Percentiles rank a stretch among this genome's conserved stretches.
phyloP scores from a whole-genome alignment of 1,140 invertebrate genomes.

The Drosophila ogumai region DNA sequence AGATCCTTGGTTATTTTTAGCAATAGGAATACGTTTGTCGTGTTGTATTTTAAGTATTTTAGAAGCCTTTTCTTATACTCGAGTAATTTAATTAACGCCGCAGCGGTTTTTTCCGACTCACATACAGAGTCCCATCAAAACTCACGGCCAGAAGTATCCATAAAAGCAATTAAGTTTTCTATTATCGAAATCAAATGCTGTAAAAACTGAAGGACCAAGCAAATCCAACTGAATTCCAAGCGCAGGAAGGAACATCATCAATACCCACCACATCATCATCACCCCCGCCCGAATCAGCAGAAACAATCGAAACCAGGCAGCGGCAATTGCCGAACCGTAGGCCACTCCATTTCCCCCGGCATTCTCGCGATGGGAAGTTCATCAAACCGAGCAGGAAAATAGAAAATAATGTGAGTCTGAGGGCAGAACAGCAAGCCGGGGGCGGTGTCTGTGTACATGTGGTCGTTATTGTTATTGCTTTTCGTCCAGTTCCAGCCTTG shows the following conservation, averaged over 20 bases:
- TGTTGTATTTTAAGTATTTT: not conserved
- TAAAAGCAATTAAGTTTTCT: constrained; percentile 82
- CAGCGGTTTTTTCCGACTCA: not conserved
- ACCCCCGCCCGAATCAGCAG: constrained; percentile 57
- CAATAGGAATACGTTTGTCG: not conserved
- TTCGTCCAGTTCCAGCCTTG: constrained; percentile 48
- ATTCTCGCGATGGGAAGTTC: constrained; percentile 55
- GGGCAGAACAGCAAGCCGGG: constrained; percentile 4
- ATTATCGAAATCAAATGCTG: constrained; percentile 75
- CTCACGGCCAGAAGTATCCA: constrained; percentile 58
- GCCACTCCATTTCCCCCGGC: constrained; percentile 31
- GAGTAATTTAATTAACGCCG: not conserved
- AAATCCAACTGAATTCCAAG: constrained; percentile 4
- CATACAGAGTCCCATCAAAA: constrained; percentile 31
- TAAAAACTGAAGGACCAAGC: constrained; percentile 33
- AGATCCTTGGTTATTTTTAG: not conserved
- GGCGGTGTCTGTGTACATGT: constrained; percentile 54
- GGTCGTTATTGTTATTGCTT: constrained; percentile 80
- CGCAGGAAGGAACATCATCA: constrained; percentile 52
- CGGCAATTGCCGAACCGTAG: constrained; percentile 50
- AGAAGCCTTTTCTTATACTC: not conserved
- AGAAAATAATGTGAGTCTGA: constrained; percentile 23
- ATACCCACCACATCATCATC: constrained; percentile 37
- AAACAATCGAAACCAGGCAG: constrained; percentile 75
- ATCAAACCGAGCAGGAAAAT: constrained; percentile 65